phyloP scores from a whole-genome alignment of 2,797 vertebrate genomes.

The Melanotaenia boesemani region DNA sequence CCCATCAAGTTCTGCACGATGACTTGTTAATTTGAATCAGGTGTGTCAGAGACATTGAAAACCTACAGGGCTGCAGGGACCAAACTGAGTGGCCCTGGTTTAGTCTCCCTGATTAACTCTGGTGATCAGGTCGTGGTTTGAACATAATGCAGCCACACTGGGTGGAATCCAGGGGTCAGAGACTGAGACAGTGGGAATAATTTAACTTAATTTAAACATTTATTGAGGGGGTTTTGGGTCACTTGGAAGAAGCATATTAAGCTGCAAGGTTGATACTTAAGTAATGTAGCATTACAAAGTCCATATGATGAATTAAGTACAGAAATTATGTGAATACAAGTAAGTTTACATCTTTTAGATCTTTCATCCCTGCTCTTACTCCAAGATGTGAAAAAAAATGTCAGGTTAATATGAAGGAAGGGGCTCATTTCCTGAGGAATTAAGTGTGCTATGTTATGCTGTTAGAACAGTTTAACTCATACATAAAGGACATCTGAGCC shows the following conservation, averaged over 20 bases:
- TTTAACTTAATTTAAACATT: background rate
- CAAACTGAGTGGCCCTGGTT: background rate
- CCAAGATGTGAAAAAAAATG: background rate
- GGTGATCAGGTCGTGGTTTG: background rate
- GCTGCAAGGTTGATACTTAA: no score
- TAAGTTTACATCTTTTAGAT: background rate
- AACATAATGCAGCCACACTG: background rate
- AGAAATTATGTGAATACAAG: no score
- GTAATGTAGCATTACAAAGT: no score
- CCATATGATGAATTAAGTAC: no score
- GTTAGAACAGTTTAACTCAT: background rate
- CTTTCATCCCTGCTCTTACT: background rate
- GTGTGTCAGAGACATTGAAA: no score
- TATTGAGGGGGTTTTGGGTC: background rate
- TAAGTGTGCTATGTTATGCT: background rate
- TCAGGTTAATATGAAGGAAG: background rate
- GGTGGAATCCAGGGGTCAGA: no score
- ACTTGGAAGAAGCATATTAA: no score
- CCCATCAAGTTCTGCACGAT: no score
- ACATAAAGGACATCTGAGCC: background rate
- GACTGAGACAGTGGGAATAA: background rate
- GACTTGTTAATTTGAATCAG: no score
- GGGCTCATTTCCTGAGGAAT: slow-evolving; percentile 17
- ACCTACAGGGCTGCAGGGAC: no score
- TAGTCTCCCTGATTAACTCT: background rate